Evolutionary conservation across 1,140 invertebrate species (phyloP).

Genomic region (Calosoma granatense): DNA sequence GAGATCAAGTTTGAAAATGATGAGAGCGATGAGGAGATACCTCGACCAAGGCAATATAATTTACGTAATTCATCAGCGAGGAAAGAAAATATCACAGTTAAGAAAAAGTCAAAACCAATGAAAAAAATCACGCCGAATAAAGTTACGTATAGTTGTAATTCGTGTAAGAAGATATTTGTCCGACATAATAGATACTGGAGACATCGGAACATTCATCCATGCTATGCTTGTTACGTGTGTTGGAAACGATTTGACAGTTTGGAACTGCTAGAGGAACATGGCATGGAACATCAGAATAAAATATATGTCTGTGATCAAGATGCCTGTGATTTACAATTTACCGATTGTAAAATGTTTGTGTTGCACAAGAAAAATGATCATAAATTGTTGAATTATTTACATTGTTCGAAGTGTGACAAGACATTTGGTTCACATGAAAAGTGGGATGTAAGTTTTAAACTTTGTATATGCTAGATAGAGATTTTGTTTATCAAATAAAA

Average conservation of each 20-base stretch:
- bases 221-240: conserved; percentile 4
- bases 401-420: not conserved
- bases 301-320: conserved; percentile 2
- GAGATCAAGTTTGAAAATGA: not conserved
- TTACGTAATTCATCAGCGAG: not conserved
- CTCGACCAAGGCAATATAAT: not conserved
- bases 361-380: conserved; percentile 2
- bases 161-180: not conserved
- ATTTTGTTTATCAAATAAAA: too few species aligned
- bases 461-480: not conserved
- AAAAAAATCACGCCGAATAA: not conserved
- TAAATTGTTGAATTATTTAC: conserved; percentile 5
- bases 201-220: not conserved
- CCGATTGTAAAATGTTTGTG: not conserved
- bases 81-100: too few species aligned
- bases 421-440: not conserved
- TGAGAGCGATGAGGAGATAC: not conserved
- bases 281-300: not conserved
- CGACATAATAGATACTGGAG: not conserved
- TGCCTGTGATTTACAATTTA: conserved; percentile 1
- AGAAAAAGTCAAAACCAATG: not conserved
- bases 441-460: conserved; percentile 3
- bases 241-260: not conserved
- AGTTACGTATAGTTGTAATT: not conserved
- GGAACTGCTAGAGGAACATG: not conserved